Conservation (phyloP, 2,797 vertebrate species). For the Synanceia verrucosa region DNA sequence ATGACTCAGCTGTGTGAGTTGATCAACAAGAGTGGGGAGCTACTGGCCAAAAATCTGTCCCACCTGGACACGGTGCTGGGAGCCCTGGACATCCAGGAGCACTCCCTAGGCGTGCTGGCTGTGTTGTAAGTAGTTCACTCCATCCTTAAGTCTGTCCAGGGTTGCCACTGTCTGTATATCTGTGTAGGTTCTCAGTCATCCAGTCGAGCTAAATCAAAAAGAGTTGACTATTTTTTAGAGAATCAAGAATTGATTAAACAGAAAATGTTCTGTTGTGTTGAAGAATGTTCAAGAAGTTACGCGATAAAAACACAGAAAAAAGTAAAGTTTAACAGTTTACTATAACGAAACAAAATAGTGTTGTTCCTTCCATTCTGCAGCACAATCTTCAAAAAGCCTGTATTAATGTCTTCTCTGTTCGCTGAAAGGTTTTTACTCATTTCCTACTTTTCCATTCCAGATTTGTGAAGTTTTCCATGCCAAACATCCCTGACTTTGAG, state of each 20-base stretch:
- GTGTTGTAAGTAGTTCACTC: conserved; percentile 89
- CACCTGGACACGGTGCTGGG: conserved; percentile 98
- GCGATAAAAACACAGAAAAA: no score
- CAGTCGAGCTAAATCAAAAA: no score
- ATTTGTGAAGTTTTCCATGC: conserved; percentile 99
- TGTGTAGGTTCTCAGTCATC: neutral
- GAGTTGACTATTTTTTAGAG: neutral
- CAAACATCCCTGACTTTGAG: conserved; percentile 99
- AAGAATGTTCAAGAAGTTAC: no score
- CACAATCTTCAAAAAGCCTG: neutral
- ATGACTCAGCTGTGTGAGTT: conserved; percentile 99
- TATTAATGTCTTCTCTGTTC: neutral
- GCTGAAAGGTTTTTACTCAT: neutral
- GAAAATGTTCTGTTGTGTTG: no score
- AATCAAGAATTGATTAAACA: neutral
- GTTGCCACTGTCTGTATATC: neutral
- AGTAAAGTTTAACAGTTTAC: neutral
- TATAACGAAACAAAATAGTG: neutral
- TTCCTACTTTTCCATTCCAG: conserved; percentile 67
- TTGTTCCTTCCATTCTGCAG: neutral
- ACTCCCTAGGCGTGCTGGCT: conserved; percentile 96
- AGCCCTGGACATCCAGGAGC: conserved; percentile 97
- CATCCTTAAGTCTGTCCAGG: neutral
- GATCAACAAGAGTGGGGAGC: conserved; percentile 99
- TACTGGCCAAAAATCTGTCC: conserved; percentile 98